Evolutionary conservation across 2,888 invertebrate genomes (phyloP), one percentile per base, ranked within the genome.

Genomic region (Dascillus cervinus): DNA sequence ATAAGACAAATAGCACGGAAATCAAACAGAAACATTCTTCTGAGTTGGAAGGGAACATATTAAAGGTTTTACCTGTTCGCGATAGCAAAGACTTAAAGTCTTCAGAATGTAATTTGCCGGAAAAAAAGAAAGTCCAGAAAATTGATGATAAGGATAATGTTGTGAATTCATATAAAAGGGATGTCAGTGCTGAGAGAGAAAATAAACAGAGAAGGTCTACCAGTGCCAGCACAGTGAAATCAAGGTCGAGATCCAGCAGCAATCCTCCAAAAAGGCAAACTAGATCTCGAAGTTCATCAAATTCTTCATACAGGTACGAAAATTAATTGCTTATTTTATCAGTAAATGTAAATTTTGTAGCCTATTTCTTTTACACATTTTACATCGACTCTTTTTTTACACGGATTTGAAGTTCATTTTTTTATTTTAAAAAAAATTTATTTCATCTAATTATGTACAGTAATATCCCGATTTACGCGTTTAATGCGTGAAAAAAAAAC

Each of bases 221-320:
- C 2, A 59, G 57, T 25, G 59, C 55, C 9, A 52, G 50, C 25
- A 52, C 46, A 21, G 53, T 49, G 28, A 52, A 50, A 41, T 56
- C 51, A 37, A 62, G 39, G 15, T 56, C 55, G 35, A 55, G 32
- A 44, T 50, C 39, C 38, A 55, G 37, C 11, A 42, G 34, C 11
- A 13, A 29, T 12, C 44, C 46, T 22, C 44, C 50, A 31, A 49
- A 49, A 19, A 43, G 49, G 9, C 53, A 50, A 26, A 54, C 55
- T 2, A 59, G 60, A 38, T 64, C 64, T 8, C 54, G 62, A 30
- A 70, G 70, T 47, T 70, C 67, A 10, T 74, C 73, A 14, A 53
- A 67, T 46, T 72, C 71, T n/a, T 64, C 65, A 39, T 52, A 46
- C 39, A 62, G 62, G 63, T 63, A 49, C 29, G 39, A 17, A 17